phyloP scores from a whole-genome alignment of 2,113 vertebrate species.

The Ahaetulla prasina region DNA sequence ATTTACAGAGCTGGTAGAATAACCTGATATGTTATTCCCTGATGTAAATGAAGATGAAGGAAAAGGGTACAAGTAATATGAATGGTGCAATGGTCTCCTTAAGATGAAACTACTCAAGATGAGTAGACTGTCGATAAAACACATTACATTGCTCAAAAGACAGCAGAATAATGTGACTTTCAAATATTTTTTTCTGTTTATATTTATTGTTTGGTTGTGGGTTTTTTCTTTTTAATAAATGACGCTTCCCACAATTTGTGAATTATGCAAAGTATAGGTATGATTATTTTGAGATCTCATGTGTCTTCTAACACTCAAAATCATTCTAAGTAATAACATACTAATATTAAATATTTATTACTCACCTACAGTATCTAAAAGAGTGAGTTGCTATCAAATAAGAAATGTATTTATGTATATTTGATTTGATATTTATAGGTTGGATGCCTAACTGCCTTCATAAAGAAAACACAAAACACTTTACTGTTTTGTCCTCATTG shows the following conservation, averaged over 20 bases:
- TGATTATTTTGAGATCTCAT: background rate
- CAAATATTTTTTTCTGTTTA: background rate
- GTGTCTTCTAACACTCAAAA: background rate
- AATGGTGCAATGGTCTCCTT: background rate
- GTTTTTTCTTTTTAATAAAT: background rate
- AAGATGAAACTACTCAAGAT: background rate
- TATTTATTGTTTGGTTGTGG: background rate
- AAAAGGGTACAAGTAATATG: background rate
- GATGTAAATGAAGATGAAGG: background rate
- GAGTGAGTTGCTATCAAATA: background rate
- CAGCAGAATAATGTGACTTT: background rate
- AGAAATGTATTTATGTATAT: background rate
- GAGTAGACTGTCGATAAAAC: background rate
- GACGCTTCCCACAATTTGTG: background rate
- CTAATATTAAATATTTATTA: background rate
- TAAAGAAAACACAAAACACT: background rate
- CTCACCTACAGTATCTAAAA: background rate
- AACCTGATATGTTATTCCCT: background rate
- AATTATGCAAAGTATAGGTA: background rate
- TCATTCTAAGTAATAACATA: background rate
- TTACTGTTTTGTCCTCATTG: background rate
- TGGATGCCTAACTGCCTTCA: background rate
- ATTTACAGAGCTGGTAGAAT: background rate
- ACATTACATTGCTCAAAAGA: background rate
- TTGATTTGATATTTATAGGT: background rate